These are phyloP conservation scores for Agelaius tricolor DNA, from an alignment of 2,113 vertebrate species.

Conservation along the genomic window DNA sequence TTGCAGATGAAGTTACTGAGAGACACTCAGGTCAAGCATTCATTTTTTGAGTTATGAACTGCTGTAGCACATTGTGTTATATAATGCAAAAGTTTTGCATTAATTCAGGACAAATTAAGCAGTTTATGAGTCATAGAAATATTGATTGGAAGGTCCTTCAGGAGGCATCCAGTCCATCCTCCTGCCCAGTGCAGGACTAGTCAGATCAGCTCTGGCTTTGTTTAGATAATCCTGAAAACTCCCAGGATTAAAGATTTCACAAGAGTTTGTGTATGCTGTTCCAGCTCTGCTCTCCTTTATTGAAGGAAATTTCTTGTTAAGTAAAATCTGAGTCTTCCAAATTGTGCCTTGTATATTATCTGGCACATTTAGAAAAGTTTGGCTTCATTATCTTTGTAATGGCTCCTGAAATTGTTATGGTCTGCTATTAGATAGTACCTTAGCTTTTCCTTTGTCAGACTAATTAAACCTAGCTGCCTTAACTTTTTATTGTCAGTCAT, in stretches of 20 bases:
- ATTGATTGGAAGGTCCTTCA: neutral
- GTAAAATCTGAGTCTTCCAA: neutral
- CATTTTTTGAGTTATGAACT: neutral
- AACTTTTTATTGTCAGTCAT: neutral
- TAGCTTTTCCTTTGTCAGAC: neutral
- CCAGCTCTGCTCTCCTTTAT: neutral
- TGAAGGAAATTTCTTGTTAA: neutral
- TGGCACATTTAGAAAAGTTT: neutral
- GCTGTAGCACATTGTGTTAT: neutral
- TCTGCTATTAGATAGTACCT: neutral
- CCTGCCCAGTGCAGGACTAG: neutral
- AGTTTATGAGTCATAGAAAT: neutral
- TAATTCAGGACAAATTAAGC: neutral
- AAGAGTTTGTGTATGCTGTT: neutral
- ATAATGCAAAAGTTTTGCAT: neutral
- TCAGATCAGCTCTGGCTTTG: neutral
- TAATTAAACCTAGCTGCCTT: neutral
- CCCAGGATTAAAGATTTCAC: neutral
- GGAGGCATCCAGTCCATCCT: neutral
- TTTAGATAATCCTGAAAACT: neutral
- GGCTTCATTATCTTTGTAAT: neutral
- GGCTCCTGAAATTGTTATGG: neutral
- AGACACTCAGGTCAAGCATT: neutral
- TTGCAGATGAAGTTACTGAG: neutral
- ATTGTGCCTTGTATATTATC: neutral